Evolutionary conservation across 2,113 vertebrate species (phyloP), one percentile per base, ranked within the genome.

Genomic region (Gobio gobio): DNA sequence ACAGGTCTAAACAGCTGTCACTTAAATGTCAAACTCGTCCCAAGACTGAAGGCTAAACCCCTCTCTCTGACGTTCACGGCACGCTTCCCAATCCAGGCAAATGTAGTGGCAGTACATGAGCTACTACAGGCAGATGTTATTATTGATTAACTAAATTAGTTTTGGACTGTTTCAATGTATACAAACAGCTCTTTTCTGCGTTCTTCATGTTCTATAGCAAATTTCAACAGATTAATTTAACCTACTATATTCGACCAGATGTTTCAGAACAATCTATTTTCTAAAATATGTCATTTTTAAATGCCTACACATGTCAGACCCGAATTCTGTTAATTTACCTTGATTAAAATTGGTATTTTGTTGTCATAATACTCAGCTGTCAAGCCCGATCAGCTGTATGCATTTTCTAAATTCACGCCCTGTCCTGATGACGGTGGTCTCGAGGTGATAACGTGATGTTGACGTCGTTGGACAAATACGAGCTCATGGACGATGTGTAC

Each of bases 1-100:
- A 79, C 26, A 56, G 58, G 78, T 76, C 26, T 45, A 81, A 33
- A 51, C 70, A 18, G 56, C 47, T 86, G 85, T 75, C 78, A 82
- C 16, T 76, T 40, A 64, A 22, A 64, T 43, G 29, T 45, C 75
- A 72, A 76, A 7, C 56, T 49, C 20, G 3, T 81, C 49, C 56
- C 76, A 80, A 36, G 18, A 47, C 45, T 85, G 22, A 58, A 61
- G n/a, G 40, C 45, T 61, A 66, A 36, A 66, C 24, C 9, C 43
- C 16, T 59, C n/a, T n/a, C n/a, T 59, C 54, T 54, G 47, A 54
- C 36, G 33, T 59, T 45, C 3, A 56, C 18, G 2, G 54, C 54
- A 36, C 4, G 51, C 54, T 45, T 16, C 22, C 76, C 20, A 22
- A 78, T 59, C 10, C 51, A 58, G 29, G 20, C 26, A 54, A 58